Evolutionary conservation across 2,113 vertebrate species (phyloP).

Genomic region (Lipotes vexillifer): DNA sequence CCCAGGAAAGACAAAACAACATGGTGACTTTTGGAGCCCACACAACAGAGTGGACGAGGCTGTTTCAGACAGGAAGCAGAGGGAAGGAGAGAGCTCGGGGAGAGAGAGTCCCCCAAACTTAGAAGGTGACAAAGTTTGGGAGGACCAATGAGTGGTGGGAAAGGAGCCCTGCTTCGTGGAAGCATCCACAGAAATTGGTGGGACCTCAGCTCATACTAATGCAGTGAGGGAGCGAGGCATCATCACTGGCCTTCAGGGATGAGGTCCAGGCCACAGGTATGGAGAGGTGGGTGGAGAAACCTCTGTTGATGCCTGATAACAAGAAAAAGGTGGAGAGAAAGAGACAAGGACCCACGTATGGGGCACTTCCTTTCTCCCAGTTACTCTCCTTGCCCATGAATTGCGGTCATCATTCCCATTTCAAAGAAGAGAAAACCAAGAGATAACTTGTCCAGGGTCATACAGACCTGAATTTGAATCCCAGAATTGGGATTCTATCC

Average conservation of each 20-base stretch:
- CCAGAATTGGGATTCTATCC: not conserved
- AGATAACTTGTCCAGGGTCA: not conserved
- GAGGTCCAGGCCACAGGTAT: not conserved
- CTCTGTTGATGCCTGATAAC: rapidly evolving
- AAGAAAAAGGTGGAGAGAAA: not conserved
- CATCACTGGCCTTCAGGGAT: not conserved
- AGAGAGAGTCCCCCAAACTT: not conserved
- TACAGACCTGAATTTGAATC: not conserved
- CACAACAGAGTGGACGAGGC: not conserved
- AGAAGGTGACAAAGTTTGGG: not conserved
- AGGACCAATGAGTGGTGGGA: not conserved
- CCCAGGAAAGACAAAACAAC: not conserved
- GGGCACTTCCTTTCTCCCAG: not conserved
- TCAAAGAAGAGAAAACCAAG: not conserved
- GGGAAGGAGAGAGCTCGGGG: not conserved
- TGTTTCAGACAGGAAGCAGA: not conserved
- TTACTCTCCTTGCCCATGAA: not conserved
- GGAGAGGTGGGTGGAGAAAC: not conserved
- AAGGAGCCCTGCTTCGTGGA: not conserved
- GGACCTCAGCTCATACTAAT: not conserved
- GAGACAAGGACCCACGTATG: not conserved
- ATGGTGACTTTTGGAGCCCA: no score
- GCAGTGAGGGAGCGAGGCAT: rapidly evolving
- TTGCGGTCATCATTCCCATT: not conserved
- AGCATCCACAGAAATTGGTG: not conserved